Evolutionary conservation across 2,797 vertebrate genomes (phyloP).

Genomic region (Argyrosomus regius): DNA sequence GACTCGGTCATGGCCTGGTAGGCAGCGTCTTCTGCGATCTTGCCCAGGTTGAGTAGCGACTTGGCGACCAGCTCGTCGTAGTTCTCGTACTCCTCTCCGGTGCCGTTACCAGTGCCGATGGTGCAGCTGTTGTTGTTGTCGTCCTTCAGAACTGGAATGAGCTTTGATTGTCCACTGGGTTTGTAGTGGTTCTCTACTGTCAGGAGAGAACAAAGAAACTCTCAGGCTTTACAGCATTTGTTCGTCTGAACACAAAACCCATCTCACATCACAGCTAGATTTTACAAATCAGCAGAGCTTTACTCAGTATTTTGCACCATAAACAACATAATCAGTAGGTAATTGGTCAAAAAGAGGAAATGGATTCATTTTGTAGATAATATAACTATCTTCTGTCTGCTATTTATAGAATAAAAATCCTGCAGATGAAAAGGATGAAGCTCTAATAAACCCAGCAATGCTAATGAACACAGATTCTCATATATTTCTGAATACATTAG

Average conservation of each 20-base stretch:
- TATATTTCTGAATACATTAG: constrained; percentile 53
- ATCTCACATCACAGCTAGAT: not conserved
- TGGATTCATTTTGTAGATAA: constrained; percentile 34
- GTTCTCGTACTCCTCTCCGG: constrained; percentile 94
- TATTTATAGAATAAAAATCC: constrained; percentile 35
- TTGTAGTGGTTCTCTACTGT: constrained; percentile 89
- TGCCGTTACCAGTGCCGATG: constrained; percentile 41
- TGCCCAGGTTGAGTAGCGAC: constrained; percentile 97
- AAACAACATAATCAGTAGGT: constrained; percentile 10
- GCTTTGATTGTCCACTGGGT: constrained; percentile 87
- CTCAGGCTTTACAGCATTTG: constrained; percentile 19
- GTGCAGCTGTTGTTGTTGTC: constrained; percentile 86
- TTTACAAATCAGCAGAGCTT: not conserved
- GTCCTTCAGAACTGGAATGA: constrained; percentile 90
- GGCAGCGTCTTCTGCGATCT: constrained; percentile 97
- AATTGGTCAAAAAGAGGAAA: constrained; percentile 34
- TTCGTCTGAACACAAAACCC: not conserved
- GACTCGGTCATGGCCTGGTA: constrained; percentile 97
- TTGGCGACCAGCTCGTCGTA: constrained; percentile 98
- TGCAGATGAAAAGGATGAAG: constrained; percentile 46
- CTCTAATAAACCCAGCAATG: constrained; percentile 31
- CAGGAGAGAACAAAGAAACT: constrained; percentile 59
- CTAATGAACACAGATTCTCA: constrained; percentile 27
- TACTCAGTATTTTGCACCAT: not conserved
- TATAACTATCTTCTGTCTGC: constrained; percentile 21